These are phyloP conservation scores for Eilema sororculum DNA, from an alignment of 2,888 invertebrate species.

Conservation along the genomic window DNA sequence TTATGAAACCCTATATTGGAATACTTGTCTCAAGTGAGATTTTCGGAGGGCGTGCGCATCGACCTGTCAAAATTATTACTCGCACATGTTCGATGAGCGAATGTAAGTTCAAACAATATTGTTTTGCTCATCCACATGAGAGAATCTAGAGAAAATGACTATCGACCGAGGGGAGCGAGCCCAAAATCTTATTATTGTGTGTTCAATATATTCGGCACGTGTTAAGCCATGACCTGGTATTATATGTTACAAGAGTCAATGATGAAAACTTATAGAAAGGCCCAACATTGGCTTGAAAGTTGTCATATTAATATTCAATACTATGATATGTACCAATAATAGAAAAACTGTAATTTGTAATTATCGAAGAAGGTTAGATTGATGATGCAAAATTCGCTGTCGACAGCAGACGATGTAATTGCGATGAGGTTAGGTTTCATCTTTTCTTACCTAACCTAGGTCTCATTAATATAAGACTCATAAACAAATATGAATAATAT, in stretches of 20 bases:
- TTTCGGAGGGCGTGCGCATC: constrained; percentile 52
- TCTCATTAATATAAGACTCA: no score
- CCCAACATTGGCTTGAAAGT: neutral
- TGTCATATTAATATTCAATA: neutral
- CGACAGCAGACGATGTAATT: neutral
- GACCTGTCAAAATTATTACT: constrained; percentile 60
- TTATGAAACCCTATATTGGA: constrained; percentile 28
- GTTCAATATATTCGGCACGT: constrained; percentile 14
- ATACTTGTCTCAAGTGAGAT: constrained; percentile 37
- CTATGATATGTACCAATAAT: neutral
- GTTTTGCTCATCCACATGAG: constrained; percentile 50
- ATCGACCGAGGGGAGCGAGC: constrained; percentile 24
- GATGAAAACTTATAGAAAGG: neutral
- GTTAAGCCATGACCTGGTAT: neutral
- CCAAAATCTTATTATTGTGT: constrained; percentile 33
- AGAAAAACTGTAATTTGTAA: neutral
- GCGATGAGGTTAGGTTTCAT: neutral
- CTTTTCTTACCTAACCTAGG: neutral
- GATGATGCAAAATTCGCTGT: neutral
- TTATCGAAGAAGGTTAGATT: no score
- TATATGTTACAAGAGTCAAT: neutral
- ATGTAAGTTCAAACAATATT: constrained; percentile 53
- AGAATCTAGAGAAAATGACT: constrained; percentile 45
- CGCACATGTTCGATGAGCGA: constrained; percentile 46
- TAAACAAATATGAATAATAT: no score